These are phyloP conservation scores for Sternarchorhynchus goeldii DNA, from an alignment of 2,797 vertebrate genomes.

Conservation along the genomic window DNA sequence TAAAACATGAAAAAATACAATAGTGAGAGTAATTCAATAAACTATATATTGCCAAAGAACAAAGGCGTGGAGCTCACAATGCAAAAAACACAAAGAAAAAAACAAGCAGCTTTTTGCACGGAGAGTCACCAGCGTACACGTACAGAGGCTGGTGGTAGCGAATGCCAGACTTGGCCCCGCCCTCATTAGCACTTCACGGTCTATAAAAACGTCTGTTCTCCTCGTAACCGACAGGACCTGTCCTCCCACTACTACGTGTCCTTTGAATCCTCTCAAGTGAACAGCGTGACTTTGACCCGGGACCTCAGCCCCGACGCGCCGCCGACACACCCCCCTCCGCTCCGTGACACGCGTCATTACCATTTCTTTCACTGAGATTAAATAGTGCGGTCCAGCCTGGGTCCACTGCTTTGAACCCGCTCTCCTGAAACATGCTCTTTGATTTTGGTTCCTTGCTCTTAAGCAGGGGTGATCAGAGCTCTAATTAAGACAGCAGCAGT, in stretches of 20 bases:
- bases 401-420: constrained; percentile 78
- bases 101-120: neutral
- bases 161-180: constrained; percentile 39
- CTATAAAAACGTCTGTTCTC: constrained; percentile 44
- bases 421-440: constrained; percentile 80
- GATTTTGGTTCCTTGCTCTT: constrained; percentile 72
- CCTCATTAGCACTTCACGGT: constrained; percentile 44
- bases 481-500: constrained; percentile 74
- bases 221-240: constrained; percentile 44
- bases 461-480: constrained; percentile 73
- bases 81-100: too few species aligned
- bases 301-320: constrained; percentile 28
- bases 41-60: neutral
- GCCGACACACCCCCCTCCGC: constrained; percentile 54
- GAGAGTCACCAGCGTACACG: neutral
- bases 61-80: neutral
- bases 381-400: constrained; percentile 71
- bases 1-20: neutral
- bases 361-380: constrained; percentile 80
- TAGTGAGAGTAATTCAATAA: too few species aligned
- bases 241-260: constrained; percentile 71
- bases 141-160: constrained; percentile 20
- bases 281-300: constrained; percentile 49
- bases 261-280: constrained; percentile 65
- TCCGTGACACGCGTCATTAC: constrained; percentile 75